These are phyloP conservation scores for Danio albolineatus DNA, from an alignment of 2,797 vertebrate species.

Conservation along the genomic window DNA sequence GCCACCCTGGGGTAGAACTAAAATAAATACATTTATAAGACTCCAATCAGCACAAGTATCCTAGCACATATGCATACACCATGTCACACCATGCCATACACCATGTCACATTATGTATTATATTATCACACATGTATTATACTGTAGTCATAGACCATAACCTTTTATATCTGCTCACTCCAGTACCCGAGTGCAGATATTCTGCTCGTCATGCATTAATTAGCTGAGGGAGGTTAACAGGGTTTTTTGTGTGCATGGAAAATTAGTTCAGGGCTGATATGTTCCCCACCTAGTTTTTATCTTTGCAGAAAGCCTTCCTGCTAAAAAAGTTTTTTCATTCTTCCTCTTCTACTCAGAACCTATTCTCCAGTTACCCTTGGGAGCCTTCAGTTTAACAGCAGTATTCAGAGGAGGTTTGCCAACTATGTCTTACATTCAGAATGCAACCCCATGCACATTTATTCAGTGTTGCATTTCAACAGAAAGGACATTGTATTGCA, in stretches of 20 bases:
- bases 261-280: background rate
- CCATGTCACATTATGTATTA: background rate
- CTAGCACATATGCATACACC: background rate
- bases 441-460: slow-evolving; percentile 17
- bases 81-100: background rate
- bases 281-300: background rate
- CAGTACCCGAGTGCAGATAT: slow-evolving; percentile 70
- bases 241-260: background rate
- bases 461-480: slow-evolving; percentile 22
- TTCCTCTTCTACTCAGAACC: background rate
- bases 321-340: background rate
- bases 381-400: slow-evolving; percentile 26
- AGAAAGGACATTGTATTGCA: background rate
- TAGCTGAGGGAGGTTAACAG: slow-evolving; percentile 71
- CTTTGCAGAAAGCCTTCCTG: background rate
- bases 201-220: slow-evolving; percentile 72
- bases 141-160: slow-evolving; percentile 18
- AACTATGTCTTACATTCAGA: slow-evolving; percentile 10
- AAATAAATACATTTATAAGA: background rate
- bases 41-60: background rate
- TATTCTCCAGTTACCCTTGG: background rate
- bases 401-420: slow-evolving; percentile 1
- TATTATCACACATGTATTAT: slow-evolving; percentile 64
- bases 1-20: too few relatives aligned
- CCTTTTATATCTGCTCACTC: slow-evolving; percentile 77